These are phyloP conservation scores for Lasioglossum villosulum DNA, from an alignment of 2,888 invertebrate genomes.

Conservation along the genomic window DNA sequence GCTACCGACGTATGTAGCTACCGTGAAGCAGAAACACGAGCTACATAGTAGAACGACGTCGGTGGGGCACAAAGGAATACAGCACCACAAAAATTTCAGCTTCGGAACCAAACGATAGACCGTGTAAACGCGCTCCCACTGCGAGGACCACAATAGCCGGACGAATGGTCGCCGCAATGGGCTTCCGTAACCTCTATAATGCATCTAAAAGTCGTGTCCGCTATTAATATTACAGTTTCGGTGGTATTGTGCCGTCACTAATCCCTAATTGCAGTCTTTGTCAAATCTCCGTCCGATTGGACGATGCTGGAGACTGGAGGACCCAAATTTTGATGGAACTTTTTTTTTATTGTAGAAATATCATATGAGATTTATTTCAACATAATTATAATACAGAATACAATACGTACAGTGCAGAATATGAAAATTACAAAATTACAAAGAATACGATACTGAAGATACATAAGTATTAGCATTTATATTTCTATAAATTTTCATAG, in stretches of 20 bases:
- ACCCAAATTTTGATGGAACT: slow-evolving; percentile 19
- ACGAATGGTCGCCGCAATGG: slow-evolving; percentile 65
- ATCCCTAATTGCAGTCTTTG: slow-evolving; percentile 46
- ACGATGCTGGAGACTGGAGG: neutral
- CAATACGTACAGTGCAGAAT: no score
- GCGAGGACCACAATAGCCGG: slow-evolving; percentile 72
- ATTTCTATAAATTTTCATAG: no score
- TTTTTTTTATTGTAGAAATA: no score
- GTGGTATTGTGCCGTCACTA: slow-evolving; percentile 60
- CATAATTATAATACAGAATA: no score
- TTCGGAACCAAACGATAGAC: slow-evolving; percentile 46
- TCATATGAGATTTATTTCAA: no score
- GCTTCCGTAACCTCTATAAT: slow-evolving; percentile 67
- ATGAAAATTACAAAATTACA: no score
- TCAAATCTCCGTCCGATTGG: slow-evolving; percentile 30
- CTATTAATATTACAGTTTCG: slow-evolving; percentile 74
- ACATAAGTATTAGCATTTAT: no score
- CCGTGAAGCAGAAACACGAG: slow-evolving; percentile 23
- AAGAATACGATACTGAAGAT: no score
- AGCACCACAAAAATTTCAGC: slow-evolving; percentile 23
- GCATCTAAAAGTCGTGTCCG: slow-evolving; percentile 67
- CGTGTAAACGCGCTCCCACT: slow-evolving; percentile 72
- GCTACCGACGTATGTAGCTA: slow-evolving; percentile 60
- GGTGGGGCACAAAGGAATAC: slow-evolving; percentile 48
- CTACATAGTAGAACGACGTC: slow-evolving; percentile 45